Conservation (phyloP, 2,797 vertebrate genomes). For the Amniataba percoides region DNA sequence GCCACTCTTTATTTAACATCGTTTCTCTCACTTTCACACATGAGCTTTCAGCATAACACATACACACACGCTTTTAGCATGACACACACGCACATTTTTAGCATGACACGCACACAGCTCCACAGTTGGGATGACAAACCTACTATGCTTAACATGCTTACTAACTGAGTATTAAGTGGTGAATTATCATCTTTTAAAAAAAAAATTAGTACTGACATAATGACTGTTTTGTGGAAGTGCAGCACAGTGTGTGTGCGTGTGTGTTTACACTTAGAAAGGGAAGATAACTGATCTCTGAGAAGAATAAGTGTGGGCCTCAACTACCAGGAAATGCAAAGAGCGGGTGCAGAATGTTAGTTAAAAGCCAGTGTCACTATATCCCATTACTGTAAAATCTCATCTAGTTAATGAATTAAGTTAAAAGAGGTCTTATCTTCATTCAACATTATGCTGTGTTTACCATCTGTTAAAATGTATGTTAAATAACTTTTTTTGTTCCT, state of each 20-base stretch:
- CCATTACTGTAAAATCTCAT: conserved; percentile 35
- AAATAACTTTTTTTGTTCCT: background rate
- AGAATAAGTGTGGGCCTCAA: conserved; percentile 2
- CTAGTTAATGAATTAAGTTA: conserved; percentile 11
- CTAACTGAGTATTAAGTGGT: conserved; percentile 33
- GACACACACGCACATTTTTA: background rate
- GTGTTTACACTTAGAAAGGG: conserved; percentile 31
- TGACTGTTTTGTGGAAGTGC: conserved; percentile 27
- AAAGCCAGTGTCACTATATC: conserved; percentile 5
- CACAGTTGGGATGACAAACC: conserved; percentile 17
- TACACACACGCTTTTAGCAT: too few relatives aligned
- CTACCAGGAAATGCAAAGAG: conserved; percentile 12
- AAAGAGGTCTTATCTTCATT: conserved; percentile 9
- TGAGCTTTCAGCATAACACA: background rate
- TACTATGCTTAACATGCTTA: conserved; percentile 31
- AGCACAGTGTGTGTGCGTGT: conserved; percentile 24
- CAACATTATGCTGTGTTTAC: background rate
- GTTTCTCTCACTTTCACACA: background rate
- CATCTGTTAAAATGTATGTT: background rate
- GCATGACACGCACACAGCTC: background rate
- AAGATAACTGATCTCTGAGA: conserved; percentile 30
- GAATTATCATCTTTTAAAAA: conserved; percentile 17
- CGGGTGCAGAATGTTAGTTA: conserved; percentile 5
- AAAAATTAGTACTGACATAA: conserved; percentile 30
- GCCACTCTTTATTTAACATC: background rate